Percentiles rank a stretch among this genome's conserved stretches.
phyloP scores from a whole-genome alignment of 1,140 invertebrate genomes.

The Brachionus paranguensis region DNA sequence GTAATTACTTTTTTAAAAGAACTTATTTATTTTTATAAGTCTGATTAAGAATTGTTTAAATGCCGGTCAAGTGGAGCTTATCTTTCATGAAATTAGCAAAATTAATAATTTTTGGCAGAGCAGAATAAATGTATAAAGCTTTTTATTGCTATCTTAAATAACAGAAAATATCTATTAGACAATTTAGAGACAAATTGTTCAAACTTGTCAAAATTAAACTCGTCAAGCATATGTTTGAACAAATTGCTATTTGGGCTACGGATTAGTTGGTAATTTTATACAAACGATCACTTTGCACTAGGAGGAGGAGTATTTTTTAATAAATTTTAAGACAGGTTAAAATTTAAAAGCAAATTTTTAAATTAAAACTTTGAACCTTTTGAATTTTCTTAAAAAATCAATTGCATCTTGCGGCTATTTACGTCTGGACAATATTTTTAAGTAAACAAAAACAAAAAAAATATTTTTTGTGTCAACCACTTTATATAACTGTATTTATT shows the following conservation, averaged over 20 bases:
- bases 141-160: background rate
- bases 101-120: background rate
- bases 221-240: background rate
- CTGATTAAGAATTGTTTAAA: background rate
- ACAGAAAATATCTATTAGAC: background rate
- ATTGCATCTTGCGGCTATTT: background rate
- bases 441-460: background rate
- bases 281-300: background rate
- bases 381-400: background rate
- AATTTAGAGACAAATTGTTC: background rate
- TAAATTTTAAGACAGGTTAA: background rate
- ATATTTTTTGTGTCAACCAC: background rate
- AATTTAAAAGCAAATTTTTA: background rate
- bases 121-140: background rate
- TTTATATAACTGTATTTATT: conserved; percentile 23
- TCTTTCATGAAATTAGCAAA: background rate
- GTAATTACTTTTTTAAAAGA: background rate
- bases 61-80: background rate
- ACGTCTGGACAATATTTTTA: background rate
- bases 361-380: background rate
- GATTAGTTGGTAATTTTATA: background rate
- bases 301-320: background rate
- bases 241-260: background rate
- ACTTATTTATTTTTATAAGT: background rate
- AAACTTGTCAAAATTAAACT: background rate